Evolutionary conservation across 2,888 invertebrate genomes (phyloP), one percentile per base, ranked within the genome.

Genomic region (Brachycybe producta): DNA sequence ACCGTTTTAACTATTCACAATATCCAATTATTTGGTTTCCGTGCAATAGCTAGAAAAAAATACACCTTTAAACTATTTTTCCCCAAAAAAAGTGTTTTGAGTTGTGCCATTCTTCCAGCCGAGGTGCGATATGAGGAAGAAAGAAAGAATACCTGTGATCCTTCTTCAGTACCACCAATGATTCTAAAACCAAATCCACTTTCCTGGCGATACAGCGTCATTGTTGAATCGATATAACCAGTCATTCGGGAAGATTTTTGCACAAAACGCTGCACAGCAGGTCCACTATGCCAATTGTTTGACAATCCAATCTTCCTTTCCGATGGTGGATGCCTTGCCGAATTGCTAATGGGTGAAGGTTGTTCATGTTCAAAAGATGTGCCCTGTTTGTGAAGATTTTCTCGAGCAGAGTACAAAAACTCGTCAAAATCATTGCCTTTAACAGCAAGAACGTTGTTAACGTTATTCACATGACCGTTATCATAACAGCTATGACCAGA

Each of bases 151-250:
- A 80, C 90, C 70, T 92, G 84, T 56, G 91, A 90, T 52, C 91
- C 88, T 72, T 97, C 95, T 70, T 97, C 97, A 1, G 90, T 90
- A 35, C 98, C 98, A 21, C 97, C 97, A 28, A 97, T 87, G 64
- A 98, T 92, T 55, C 97, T 77, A 72, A 98, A 98, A 7, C 97
- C 98, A 72, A 98, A 98, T 2, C 97, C 97, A 50, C 82, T 82
- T 32, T 87, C 84, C 60, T 90, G 87, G n/a, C 91, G 76, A 42
- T 84, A 82, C 46, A 97, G 70, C 0, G 85, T 82, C 7, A 95
- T 82, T 51, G 79, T 68, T 57, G 84, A 78, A 59, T 83, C 82
- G 38, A 80, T 75, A 61, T 69, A 55, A 65, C 64, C 54, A 63
- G 73, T 23, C 2, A 27, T 34, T 11, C 39, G 45, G 4, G 47